Percentiles rank a stretch among this genome's conserved stretches.
Evolutionary conservation across 2,113 vertebrate species (phyloP).

Genomic region (Corvus cornix): DNA sequence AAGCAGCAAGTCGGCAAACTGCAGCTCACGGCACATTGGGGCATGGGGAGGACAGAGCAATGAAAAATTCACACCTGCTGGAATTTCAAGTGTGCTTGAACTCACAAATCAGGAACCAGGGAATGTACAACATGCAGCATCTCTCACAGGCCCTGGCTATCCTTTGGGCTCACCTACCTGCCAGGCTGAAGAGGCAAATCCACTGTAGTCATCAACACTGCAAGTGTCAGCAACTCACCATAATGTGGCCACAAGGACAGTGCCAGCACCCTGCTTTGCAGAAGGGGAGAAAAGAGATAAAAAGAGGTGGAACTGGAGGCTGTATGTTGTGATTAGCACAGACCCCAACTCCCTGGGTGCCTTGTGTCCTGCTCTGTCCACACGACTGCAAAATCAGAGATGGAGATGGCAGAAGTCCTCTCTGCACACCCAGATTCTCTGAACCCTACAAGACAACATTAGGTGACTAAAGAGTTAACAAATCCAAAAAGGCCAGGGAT

Average conservation of each 20-base stretch:
- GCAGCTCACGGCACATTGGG: background rate
- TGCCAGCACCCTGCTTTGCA: background rate
- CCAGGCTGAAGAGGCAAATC: background rate
- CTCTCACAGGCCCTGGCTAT: background rate
- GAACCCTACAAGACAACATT: background rate
- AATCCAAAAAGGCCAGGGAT: background rate
- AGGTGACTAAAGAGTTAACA: background rate
- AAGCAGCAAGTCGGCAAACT: conserved; percentile 6
- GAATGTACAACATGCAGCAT: background rate
- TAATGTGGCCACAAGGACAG: fast-evolving
- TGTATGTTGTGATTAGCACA: background rate
- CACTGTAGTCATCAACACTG: fast-evolving
- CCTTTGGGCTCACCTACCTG: background rate
- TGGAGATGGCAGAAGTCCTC: background rate
- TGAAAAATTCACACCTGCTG: background rate
- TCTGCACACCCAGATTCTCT: background rate
- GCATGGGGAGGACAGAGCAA: background rate
- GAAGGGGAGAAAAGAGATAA: fast-evolving
- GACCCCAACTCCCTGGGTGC: background rate
- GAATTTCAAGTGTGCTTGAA: background rate
- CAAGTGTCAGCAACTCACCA: background rate
- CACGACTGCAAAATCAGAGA: fast-evolving
- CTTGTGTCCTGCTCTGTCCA: background rate
- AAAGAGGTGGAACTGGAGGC: background rate
- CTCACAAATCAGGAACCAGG: background rate